phyloP scores from a whole-genome alignment of 2,113 vertebrate species.

The Cavia porcellus region DNA sequence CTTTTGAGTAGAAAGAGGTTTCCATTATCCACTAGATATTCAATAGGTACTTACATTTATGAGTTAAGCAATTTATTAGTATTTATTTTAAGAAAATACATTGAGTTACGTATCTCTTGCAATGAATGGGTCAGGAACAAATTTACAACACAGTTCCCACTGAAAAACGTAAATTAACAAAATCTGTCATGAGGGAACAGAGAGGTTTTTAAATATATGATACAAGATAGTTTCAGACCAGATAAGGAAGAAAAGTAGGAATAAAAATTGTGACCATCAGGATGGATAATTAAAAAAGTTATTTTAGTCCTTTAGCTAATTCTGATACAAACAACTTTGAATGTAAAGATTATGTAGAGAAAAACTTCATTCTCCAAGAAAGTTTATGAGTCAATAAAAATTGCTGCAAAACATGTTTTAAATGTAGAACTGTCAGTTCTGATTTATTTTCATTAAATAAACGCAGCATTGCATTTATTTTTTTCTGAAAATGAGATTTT shows the following conservation, averaged over 20 bases:
- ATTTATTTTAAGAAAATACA: not conserved
- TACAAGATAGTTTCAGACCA: not conserved
- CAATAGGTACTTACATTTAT: not conserved
- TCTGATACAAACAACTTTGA: not conserved
- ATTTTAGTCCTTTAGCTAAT: not conserved
- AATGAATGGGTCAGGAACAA: not conserved
- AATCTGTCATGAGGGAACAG: not conserved
- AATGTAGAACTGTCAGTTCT: not conserved
- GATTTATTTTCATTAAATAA: conserved; percentile 14
- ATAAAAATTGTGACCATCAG: not conserved
- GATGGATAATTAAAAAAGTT: not conserved
- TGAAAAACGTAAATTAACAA: not conserved
- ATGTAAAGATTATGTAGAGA: not conserved
- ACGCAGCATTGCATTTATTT: not conserved
- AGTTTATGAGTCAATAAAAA: not conserved
- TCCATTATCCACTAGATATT: not conserved
- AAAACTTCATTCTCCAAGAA: not conserved
- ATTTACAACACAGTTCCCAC: not conserved
- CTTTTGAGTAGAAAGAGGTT: not conserved
- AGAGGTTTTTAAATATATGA: not conserved
- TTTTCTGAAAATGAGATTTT: conserved; percentile 46
- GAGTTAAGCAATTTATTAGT: not conserved
- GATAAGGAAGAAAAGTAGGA: not conserved
- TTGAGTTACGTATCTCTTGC: not conserved
- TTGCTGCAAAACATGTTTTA: not conserved